phyloP scores from a whole-genome alignment of 1,140 invertebrate genomes.

The Heterodera schachtii region DNA sequence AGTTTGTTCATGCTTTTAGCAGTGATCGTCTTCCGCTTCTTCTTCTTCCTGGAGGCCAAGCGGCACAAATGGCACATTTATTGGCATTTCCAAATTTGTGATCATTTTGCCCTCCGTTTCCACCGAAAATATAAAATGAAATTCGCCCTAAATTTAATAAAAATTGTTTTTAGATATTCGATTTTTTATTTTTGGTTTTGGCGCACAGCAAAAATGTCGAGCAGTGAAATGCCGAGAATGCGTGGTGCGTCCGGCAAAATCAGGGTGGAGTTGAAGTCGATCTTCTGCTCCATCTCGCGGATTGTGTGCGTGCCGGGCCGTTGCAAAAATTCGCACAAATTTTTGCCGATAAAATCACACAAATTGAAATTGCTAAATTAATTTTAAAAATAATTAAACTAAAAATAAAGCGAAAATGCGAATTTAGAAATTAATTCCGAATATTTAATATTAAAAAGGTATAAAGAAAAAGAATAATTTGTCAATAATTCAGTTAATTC shows the following conservation, averaged over 20 bases:
- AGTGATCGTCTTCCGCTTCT: not conserved
- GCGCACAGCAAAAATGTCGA: constrained; percentile 53
- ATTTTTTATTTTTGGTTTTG: constrained; percentile 18
- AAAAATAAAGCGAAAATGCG: not conserved
- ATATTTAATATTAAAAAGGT: too few relatives aligned
- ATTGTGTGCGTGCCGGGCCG: constrained; percentile 53
- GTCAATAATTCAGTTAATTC: too few relatives aligned
- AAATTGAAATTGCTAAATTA: constrained; percentile 45
- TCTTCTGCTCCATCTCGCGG: constrained; percentile 49
- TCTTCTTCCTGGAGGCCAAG: constrained; percentile 43
- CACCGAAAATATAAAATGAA: constrained; percentile 48
- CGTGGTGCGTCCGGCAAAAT: constrained; percentile 48
- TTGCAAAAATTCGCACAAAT: constrained; percentile 51
- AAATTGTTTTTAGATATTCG: constrained; percentile 10
- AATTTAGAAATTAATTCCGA: too few relatives aligned
- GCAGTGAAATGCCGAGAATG: constrained; percentile 54
- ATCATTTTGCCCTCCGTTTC: constrained; percentile 51
- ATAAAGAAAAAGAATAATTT: too few relatives aligned
- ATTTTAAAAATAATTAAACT: not conserved
- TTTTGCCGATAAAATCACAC: constrained; percentile 52
- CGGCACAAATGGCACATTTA: constrained; percentile 50
- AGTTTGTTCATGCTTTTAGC: not conserved
- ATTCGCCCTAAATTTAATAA: constrained; percentile 47
- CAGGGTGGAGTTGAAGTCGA: constrained; percentile 51
- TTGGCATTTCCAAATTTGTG: constrained; percentile 52